Evolutionary conservation across 2,888 invertebrate species (phyloP).

Genomic region (Gortyna flavago): DNA sequence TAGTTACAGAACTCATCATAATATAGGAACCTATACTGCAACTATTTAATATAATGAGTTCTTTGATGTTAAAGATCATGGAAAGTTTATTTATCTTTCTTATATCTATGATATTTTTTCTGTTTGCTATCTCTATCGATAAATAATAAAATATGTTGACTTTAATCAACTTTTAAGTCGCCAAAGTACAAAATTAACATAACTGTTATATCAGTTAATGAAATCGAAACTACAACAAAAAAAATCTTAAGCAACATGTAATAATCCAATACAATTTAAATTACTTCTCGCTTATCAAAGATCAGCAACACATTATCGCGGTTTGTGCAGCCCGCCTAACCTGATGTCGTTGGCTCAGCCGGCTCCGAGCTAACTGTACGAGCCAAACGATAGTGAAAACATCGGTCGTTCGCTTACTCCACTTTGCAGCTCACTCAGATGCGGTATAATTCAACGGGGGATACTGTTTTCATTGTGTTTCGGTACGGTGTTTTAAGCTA

Average conservation of each 20-base stretch:
- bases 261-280: constrained; percentile 17
- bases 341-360: constrained; percentile 60
- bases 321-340: constrained; percentile 46
- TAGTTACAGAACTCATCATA: too few relatives aligned
- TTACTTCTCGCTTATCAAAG: constrained; percentile 25
- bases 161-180: background rate
- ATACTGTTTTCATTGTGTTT: constrained; percentile 52
- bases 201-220: constrained; percentile 9
- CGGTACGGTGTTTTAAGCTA: constrained; percentile 25
- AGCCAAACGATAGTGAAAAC: constrained; percentile 76
- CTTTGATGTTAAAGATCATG: background rate
- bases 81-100: too few relatives aligned
- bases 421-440: constrained; percentile 68
- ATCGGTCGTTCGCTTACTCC: constrained; percentile 76
- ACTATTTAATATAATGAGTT: background rate
- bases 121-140: background rate
- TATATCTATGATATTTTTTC: too few relatives aligned
- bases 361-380: constrained; percentile 74
- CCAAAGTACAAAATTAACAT: background rate
- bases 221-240: constrained; percentile 31
- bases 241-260: background rate
- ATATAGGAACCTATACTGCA: too few relatives aligned
- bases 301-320: constrained; percentile 27
- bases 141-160: background rate
- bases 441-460: constrained; percentile 66